Conservation (phyloP, 2,888 invertebrate genomes). For the Synanthedon andrenaeformis region DNA sequence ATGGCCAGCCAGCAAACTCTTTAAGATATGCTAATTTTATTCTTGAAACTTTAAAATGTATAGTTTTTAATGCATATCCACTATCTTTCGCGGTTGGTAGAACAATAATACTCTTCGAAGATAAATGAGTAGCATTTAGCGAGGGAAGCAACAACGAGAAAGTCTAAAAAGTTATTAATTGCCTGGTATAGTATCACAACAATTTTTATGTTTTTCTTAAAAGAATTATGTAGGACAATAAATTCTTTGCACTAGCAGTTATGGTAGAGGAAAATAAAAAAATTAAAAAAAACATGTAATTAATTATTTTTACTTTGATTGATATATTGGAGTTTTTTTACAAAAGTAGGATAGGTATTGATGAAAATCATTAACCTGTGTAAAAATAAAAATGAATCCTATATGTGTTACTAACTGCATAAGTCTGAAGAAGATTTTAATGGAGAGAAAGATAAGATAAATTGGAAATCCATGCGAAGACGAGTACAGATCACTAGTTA, state of each 20-base stretch:
- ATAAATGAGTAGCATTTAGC: neutral
- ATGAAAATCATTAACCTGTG: no score
- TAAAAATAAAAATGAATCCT: no score
- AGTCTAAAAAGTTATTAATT: slow-evolving; percentile 5
- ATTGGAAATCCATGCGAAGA: no score
- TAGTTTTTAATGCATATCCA: slow-evolving; percentile 1
- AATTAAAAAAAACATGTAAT: no score
- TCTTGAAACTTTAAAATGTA: neutral
- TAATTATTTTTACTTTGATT: no score
- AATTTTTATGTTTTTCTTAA: slow-evolving; percentile 6
- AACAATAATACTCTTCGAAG: neutral
- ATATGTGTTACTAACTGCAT: no score
- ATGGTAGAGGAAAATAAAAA: neutral
- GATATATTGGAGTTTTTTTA: no score
- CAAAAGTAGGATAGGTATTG: no score
- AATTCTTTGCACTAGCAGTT: slow-evolving; percentile 2
- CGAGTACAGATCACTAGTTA: no score
- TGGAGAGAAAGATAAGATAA: no score
- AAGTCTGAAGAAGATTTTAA: no score
- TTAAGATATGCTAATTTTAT: neutral
- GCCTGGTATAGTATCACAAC: slow-evolving; percentile 3
- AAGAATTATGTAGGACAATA: slow-evolving; percentile 2
- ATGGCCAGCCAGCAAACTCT: neutral
- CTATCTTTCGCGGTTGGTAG: neutral
- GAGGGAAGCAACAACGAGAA: neutral